Percentiles rank a stretch among this genome's conserved stretches.
phyloP scores from a whole-genome alignment of 2,888 invertebrate genomes.

The Eilema caniola region DNA sequence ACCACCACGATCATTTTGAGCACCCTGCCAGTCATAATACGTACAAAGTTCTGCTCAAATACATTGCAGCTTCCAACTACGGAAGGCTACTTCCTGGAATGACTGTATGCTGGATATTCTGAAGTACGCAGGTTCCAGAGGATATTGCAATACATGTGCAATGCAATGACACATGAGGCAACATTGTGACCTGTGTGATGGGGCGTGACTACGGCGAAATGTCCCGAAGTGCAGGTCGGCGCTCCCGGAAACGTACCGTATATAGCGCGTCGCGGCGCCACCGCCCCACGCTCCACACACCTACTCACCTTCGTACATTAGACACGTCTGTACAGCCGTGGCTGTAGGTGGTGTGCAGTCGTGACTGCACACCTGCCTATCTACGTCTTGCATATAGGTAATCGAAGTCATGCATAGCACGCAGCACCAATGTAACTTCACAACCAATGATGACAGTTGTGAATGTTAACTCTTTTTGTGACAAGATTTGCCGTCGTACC shows the following conservation, averaged over 20 bases:
- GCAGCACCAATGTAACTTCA: no score
- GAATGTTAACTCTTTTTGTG: no score
- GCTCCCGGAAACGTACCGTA: constrained; percentile 73
- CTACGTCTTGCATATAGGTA: constrained; percentile 6
- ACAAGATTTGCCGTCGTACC: no score
- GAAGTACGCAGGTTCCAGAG: not conserved
- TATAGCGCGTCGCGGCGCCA: constrained; percentile 57
- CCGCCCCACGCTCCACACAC: constrained; percentile 3
- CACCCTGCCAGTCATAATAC: no score
- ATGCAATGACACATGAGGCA: constrained; percentile 8
- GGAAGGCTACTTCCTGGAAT: no score
- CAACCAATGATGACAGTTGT: no score
- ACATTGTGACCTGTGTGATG: constrained; percentile 13
- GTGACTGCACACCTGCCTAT: not conserved
- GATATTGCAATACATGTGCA: not conserved
- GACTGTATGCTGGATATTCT: not conserved
- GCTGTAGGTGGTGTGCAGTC: no score
- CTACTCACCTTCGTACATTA: constrained; percentile 40
- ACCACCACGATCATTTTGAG: no score
- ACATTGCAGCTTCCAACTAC: no score
- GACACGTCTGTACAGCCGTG: not conserved
- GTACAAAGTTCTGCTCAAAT: no score
- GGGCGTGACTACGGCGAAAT: constrained; percentile 40
- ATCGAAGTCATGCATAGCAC: no score
- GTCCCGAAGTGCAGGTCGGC: constrained; percentile 62